phyloP scores from a whole-genome alignment of 92 coral and sea anemone genomes.

The Porites rus region DNA sequence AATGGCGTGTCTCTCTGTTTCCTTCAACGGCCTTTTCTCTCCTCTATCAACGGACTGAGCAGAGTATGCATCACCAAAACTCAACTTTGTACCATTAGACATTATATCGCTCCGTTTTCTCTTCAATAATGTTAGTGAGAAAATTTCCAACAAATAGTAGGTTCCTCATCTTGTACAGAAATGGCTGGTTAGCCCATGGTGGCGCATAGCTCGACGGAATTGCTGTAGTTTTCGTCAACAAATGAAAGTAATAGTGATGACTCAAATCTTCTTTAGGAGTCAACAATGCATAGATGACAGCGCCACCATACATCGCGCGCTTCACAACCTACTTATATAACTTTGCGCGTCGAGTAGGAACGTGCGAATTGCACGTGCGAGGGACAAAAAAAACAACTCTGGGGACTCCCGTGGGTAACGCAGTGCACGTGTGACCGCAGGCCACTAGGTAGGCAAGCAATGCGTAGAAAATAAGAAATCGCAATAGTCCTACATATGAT shows the following conservation, averaged over 20 bases:
- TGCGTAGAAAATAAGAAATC: too few relatives aligned
- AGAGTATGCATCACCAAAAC: neutral
- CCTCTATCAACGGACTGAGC: neutral
- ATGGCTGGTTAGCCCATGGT: neutral
- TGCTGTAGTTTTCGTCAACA: neutral
- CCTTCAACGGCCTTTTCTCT: neutral
- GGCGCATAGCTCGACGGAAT: neutral
- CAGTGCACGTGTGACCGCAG: too few relatives aligned
- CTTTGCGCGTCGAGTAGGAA: too few relatives aligned
- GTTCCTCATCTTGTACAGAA: neutral
- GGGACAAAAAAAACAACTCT: too few relatives aligned
- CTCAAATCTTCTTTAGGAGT: neutral
- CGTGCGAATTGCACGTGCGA: too few relatives aligned
- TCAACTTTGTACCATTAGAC: neutral
- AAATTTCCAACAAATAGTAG: neutral
- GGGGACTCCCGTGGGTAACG: too few relatives aligned
- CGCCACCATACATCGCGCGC: too few relatives aligned
- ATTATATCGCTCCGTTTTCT: neutral
- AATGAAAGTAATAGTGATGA: too few relatives aligned
- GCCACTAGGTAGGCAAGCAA: too few relatives aligned
- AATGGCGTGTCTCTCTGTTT: conserved; percentile 58
- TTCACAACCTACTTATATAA: too few relatives aligned
- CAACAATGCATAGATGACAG: neutral
- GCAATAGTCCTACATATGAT: too few relatives aligned
- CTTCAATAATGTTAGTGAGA: neutral